Conservation (phyloP, 1,140 invertebrate species). For the Zophobas atratus region DNA sequence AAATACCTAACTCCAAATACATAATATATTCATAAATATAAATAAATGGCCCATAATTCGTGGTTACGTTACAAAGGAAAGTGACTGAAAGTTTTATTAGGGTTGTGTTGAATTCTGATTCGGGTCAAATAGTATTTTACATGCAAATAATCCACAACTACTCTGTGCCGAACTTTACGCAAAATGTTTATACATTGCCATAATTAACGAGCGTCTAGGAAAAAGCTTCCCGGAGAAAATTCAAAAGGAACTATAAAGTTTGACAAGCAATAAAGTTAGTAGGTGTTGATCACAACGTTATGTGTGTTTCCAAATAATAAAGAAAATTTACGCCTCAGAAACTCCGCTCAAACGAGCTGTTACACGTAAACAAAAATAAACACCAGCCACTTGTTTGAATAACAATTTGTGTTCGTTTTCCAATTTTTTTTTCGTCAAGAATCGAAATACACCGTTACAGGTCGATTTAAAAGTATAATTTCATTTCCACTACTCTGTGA, state of each 20-base stretch:
- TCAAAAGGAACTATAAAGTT: neutral
- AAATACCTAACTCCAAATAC: too few relatives aligned
- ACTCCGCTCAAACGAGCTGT: constrained; percentile 11
- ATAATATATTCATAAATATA: constrained; percentile 15
- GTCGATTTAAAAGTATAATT: constrained; percentile 4
- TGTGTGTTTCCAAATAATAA: constrained; percentile 15
- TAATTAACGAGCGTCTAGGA: neutral
- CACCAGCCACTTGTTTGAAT: constrained; percentile 6
- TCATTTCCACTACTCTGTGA: neutral
- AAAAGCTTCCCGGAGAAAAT: too few relatives aligned
- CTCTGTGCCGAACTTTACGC: neutral
- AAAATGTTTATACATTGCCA: neutral
- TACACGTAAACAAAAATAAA: constrained; percentile 17
- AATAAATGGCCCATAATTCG: constrained; percentile 15
- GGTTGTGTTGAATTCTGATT: constrained; percentile 19
- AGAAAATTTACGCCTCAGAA: constrained; percentile 13
- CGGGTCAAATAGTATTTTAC: constrained; percentile 19
- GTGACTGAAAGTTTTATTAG: constrained; percentile 22
- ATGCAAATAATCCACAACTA: constrained; percentile 22
- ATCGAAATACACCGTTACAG: neutral
- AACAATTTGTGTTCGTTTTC: neutral
- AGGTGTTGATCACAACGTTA: constrained; percentile 29
- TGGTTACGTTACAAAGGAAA: neutral
- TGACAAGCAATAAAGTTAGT: constrained; percentile 17
- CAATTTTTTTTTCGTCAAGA: neutral